Evolutionary conservation across 2,888 invertebrate species (phyloP).

Genomic region (Patella depressa): DNA sequence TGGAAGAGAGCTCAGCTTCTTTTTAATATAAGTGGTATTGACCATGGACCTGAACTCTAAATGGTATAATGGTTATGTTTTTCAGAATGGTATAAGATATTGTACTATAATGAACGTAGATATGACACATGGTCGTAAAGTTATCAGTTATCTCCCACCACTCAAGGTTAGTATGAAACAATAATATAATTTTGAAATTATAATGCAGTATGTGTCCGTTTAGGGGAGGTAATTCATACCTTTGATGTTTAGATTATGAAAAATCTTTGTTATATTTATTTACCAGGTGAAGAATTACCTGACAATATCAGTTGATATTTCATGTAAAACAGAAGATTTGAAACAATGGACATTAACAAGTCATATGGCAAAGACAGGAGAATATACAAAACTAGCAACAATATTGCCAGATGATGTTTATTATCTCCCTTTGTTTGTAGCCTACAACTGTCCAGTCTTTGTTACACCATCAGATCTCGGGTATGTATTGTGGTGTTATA

Average conservation of each 20-base stretch:
- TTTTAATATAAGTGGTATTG: too few relatives aligned
- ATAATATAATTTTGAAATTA: too few relatives aligned
- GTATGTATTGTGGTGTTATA: slow-evolving; percentile 69
- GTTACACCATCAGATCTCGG: slow-evolving; percentile 82
- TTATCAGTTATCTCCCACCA: slow-evolving; percentile 81
- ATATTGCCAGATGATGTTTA: slow-evolving; percentile 83
- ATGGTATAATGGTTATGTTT: slow-evolving; percentile 13
- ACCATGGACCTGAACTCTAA: too few relatives aligned
- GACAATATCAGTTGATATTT: slow-evolving; percentile 81
- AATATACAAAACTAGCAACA: slow-evolving; percentile 81
- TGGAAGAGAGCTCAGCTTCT: too few relatives aligned
- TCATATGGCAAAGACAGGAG: slow-evolving; percentile 73
- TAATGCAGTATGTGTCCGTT: too few relatives aligned
- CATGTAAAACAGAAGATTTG: slow-evolving; percentile 81
- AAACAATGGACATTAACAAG: slow-evolving; percentile 69
- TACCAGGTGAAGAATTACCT: slow-evolving; percentile 78
- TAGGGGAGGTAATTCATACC: too few relatives aligned
- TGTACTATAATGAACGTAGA: slow-evolving; percentile 81
- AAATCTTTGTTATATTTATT: neutral
- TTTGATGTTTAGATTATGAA: too few relatives aligned
- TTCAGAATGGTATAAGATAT: slow-evolving; percentile 75
- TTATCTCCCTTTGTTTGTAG: slow-evolving; percentile 83
- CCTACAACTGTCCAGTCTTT: slow-evolving; percentile 85
- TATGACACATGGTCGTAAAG: slow-evolving; percentile 76
- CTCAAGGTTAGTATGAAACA: slow-evolving; percentile 76